phyloP scores from a whole-genome alignment of 1,140 invertebrate species.

The Lanistes nyassanus region DNA sequence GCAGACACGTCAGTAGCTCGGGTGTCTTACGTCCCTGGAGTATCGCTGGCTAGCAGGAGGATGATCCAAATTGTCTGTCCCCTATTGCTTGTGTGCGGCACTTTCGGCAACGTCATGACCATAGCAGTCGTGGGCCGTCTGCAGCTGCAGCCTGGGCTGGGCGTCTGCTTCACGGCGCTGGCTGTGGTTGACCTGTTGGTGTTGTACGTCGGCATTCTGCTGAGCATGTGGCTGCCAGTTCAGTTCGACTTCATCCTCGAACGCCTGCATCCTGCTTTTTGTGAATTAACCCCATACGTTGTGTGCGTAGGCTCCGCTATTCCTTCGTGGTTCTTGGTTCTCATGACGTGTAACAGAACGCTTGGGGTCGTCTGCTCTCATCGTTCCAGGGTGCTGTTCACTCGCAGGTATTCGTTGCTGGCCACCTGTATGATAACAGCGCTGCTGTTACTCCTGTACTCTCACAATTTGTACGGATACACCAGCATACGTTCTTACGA shows the following conservation, averaged over 20 bases:
- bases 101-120: constrained; percentile 8
- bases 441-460: constrained; percentile 21
- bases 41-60: too few species aligned
- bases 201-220: too few species aligned
- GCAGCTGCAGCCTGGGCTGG: not conserved
- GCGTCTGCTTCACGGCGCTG: constrained; percentile 15
- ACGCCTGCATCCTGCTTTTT: not conserved
- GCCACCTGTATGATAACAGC: constrained; percentile 12
- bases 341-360: constrained; percentile 32
- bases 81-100: not conserved
- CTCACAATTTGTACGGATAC: constrained; percentile 34
- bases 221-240: too few species aligned
- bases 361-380: constrained; percentile 24
- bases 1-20: too few species aligned
- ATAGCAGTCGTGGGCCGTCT: not conserved
- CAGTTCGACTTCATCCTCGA: too few species aligned
- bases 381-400: constrained; percentile 22
- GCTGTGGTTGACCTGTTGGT: constrained; percentile 7
- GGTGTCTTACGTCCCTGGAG: too few species aligned
- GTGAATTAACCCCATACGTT: constrained; percentile 8
- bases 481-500: constrained; percentile 12
- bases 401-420: not conserved
- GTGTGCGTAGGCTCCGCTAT: constrained; percentile 25
- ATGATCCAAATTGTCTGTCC: not conserved
- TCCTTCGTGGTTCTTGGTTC: constrained; percentile 39